Conservation (phyloP, 2,113 vertebrate genomes). For the Carollia perspicillata region DNA sequence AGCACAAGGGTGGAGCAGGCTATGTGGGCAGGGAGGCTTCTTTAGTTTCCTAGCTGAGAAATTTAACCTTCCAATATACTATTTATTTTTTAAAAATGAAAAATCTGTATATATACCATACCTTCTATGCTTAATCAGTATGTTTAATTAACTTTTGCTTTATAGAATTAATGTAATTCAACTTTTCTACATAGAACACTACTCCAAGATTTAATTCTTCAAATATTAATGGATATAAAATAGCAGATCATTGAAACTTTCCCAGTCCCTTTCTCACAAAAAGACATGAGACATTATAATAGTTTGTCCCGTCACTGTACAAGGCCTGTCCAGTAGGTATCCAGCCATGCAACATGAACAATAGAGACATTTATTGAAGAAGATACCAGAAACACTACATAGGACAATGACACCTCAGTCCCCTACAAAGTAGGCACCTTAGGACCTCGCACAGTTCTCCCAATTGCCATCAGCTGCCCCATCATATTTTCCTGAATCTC, state of each 20-base stretch:
- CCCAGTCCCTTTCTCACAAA: not conserved
- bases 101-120: not conserved
- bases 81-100: not conserved
- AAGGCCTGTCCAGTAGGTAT: too few species aligned
- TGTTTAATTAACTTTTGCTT: not conserved
- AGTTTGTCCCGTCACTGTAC: not conserved
- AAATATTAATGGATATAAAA: not conserved
- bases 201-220: not conserved
- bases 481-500: too few species aligned
- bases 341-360: too few species aligned
- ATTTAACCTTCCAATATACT: not conserved
- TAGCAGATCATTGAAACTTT: not conserved
- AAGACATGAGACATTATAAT: not conserved
- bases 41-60: not conserved
- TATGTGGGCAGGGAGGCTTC: not conserved
- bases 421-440: too few species aligned
- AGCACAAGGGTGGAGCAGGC: not conserved
- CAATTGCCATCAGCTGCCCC: too few species aligned
- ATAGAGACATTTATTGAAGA: too few species aligned
- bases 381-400: too few species aligned
- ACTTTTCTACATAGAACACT: not conserved
- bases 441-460: too few species aligned
- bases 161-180: not conserved
- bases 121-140: not conserved
- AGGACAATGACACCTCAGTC: too few species aligned